A percentile compares a stretch with the other conserved stretches of the same genome.
phyloP scores from a whole-genome alignment of 2,113 vertebrate genomes.

The Motacilla alba region DNA sequence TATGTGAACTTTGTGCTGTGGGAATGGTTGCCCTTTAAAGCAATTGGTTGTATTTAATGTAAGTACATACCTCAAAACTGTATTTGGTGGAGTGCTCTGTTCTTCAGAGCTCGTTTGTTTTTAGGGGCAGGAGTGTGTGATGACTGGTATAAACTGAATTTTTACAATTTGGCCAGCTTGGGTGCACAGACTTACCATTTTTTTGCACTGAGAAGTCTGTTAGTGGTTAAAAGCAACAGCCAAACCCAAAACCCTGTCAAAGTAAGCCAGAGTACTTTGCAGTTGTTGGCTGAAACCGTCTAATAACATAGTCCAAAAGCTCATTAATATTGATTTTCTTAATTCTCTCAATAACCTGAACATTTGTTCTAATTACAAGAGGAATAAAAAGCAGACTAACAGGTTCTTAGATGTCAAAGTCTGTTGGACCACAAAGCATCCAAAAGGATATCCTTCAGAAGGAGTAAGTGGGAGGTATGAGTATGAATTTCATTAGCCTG shows the following conservation, averaged over 20 bases:
- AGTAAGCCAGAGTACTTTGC: background rate
- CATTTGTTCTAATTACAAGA: slow-evolving; percentile 18
- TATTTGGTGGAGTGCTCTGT: background rate
- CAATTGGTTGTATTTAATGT: background rate
- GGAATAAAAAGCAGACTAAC: slow-evolving; percentile 1
- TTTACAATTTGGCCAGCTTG: background rate
- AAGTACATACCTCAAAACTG: background rate
- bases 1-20: slow-evolving; percentile 24
- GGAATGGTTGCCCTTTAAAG: slow-evolving; percentile 15
- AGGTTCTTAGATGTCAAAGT: slow-evolving; percentile 25
- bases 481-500: slow-evolving; percentile 45
- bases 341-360: slow-evolving; percentile 40
- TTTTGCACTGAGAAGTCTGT: background rate
- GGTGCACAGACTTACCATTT: background rate
- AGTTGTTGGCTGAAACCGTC: background rate
- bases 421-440: background rate
- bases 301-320: background rate
- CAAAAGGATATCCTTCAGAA: slow-evolving; percentile 19
- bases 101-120: background rate
- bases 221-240: background rate
- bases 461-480: background rate
- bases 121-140: background rate
- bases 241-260: background rate
- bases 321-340: slow-evolving; percentile 8
- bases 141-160: background rate